These are phyloP conservation scores for Conus canariensis DNA, from an alignment of 2,888 invertebrate species.

Conservation along the genomic window DNA sequence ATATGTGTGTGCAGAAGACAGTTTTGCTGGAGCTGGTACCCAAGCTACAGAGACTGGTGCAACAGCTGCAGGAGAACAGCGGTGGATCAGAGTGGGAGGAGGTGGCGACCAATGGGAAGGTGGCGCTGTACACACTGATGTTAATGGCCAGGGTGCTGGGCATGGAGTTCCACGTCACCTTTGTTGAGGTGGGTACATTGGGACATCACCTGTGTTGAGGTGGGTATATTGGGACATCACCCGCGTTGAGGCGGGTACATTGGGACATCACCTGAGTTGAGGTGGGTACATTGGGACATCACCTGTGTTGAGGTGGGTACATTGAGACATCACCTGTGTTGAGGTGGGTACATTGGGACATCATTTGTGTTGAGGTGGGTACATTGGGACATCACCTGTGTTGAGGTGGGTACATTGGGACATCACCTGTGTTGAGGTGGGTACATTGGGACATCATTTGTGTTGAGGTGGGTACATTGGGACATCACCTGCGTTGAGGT, in stretches of 20 bases:
- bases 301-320: neutral
- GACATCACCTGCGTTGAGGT: neutral
- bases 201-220: neutral
- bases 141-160: conserved; percentile 88
- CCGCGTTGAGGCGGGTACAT: neutral
- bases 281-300: neutral
- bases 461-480: neutral
- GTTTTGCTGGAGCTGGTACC: conserved; percentile 63
- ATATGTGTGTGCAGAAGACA: conserved; percentile 43
- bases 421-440: neutral
- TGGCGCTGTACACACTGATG: conserved; percentile 90
- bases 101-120: conserved; percentile 87
- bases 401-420: neutral
- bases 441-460: neutral
- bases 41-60: conserved; percentile 59
- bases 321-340: conserved; percentile 83
- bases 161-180: conserved; percentile 84
- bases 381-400: neutral
- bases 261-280: neutral
- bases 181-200: conserved; percentile 82
- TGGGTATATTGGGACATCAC: neutral
- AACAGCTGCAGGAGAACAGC: neutral
- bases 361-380: neutral
- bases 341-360: conserved; percentile 76
- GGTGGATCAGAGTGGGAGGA: conserved; percentile 81